Evolutionary conservation across 2,888 invertebrate genomes (phyloP).

Genomic region (Aphodius sticticus): DNA sequence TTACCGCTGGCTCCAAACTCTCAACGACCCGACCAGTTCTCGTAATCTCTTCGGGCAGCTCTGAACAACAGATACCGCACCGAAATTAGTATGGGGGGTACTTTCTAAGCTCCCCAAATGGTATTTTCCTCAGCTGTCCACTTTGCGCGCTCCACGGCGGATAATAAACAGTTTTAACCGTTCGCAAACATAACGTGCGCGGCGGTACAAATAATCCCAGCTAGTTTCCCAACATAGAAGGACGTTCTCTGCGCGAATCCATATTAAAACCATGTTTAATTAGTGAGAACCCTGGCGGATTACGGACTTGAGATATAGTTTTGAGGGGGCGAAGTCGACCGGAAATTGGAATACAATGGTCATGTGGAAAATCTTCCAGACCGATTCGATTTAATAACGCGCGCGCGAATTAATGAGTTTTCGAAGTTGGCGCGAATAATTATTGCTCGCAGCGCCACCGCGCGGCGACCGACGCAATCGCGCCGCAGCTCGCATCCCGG

Average conservation of each 20-base stretch:
- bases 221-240: not conserved
- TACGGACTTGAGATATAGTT: slow-evolving; percentile 44
- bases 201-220: slow-evolving; percentile 12
- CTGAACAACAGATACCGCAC: not conserved
- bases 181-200: slow-evolving; percentile 16
- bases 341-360: slow-evolving; percentile 41
- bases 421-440: slow-evolving; percentile 28
- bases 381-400: slow-evolving; percentile 38
- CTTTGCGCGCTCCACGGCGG: slow-evolving; percentile 20
- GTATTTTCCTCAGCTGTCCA: slow-evolving; percentile 25
- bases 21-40: not conserved
- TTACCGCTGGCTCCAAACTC: not conserved
- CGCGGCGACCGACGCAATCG: not conserved
- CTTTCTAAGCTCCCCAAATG: not conserved
- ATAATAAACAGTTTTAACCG: slow-evolving; percentile 30
- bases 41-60: not conserved
- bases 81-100: not conserved
- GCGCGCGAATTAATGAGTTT: slow-evolving; percentile 39
- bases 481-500: not conserved
- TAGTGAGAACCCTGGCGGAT: slow-evolving; percentile 38
- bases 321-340: slow-evolving; percentile 30
- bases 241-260: slow-evolving; percentile 20
- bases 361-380: slow-evolving; percentile 37
- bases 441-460: not conserved
- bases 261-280: slow-evolving; percentile 40